Percentiles rank a stretch among this genome's conserved stretches.
Conservation (phyloP, 2,113 vertebrate genomes). For the Pagrus major region DNA sequence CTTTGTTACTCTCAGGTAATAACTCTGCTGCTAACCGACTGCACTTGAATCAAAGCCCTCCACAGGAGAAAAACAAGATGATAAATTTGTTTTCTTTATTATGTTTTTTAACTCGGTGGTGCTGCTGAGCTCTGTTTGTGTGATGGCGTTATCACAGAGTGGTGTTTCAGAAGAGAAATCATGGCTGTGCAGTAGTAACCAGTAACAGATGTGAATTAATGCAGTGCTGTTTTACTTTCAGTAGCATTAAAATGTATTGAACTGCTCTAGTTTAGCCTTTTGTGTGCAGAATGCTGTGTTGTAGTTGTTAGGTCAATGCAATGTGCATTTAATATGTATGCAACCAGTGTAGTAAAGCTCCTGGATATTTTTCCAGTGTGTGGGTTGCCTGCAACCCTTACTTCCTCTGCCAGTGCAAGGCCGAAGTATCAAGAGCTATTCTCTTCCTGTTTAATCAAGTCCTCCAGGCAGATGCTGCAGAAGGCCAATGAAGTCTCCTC, state of each 20-base stretch:
- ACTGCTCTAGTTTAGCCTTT: constrained; percentile 23
- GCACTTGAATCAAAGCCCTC: constrained; percentile 39
- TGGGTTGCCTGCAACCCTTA: constrained; percentile 72
- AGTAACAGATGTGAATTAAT: constrained; percentile 9
- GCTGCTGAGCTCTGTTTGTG: constrained; percentile 36
- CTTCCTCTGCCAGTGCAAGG: constrained; percentile 72
- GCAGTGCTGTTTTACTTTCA: constrained; percentile 7
- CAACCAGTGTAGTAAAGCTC: constrained; percentile 57
- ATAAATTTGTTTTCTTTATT: not conserved
- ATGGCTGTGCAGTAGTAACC: constrained; percentile 2
- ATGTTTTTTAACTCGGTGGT: not conserved
- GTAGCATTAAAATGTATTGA: constrained; percentile 26
- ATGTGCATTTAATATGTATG: constrained; percentile 60
- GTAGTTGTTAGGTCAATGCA: constrained; percentile 41
- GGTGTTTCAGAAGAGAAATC: constrained; percentile 35
- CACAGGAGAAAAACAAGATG: constrained; percentile 4
- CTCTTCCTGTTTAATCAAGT: constrained; percentile 79
- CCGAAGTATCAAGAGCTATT: constrained; percentile 73
- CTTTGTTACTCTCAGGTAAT: constrained; percentile 57
- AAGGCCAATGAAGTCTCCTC: constrained; percentile 62
- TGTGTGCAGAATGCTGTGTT: constrained; percentile 12
- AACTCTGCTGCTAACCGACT: constrained; percentile 31
- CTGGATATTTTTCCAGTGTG: constrained; percentile 71
- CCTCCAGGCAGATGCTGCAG: constrained; percentile 75
- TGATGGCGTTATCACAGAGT: constrained; percentile 31